Evolutionary conservation across 2,113 vertebrate species (phyloP).

Genomic region (Syrmaticus mikado): DNA sequence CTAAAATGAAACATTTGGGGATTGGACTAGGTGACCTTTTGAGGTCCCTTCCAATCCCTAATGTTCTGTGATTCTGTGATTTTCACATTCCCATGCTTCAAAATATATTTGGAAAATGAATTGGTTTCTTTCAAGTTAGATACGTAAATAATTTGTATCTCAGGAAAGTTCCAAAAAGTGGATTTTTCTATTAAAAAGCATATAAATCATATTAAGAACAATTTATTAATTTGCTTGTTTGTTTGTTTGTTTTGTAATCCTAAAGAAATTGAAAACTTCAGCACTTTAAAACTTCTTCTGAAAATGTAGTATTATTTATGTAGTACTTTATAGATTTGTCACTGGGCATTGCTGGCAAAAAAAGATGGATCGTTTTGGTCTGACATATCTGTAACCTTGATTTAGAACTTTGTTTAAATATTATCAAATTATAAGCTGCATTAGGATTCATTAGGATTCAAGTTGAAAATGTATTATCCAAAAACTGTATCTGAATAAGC

Average conservation of each 20-base stretch:
- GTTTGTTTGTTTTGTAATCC: not conserved
- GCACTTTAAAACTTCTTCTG: not conserved
- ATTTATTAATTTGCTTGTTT: too few relatives aligned
- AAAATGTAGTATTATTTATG: not conserved
- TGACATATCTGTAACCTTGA: not conserved
- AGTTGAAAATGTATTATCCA: not conserved
- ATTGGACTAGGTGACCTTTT: too few relatives aligned
- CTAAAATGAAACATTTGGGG: not conserved
- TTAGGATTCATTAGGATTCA: not conserved
- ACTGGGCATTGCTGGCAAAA: not conserved
- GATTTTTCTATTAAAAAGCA: not conserved
- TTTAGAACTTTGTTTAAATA: not conserved
- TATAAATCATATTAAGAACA: not conserved
- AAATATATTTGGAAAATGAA: not conserved
- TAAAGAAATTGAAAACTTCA: not conserved
- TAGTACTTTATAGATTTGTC: not conserved
- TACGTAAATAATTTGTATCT: not conserved
- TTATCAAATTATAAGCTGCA: constrained; percentile 27
- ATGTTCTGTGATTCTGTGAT: too few relatives aligned
- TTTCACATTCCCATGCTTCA: not conserved
- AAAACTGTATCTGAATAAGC: not conserved
- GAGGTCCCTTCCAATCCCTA: too few relatives aligned
- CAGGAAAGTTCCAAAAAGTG: not conserved
- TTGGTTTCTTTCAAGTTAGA: not conserved
- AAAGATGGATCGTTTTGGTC: not conserved